phyloP scores from a whole-genome alignment of 2,888 invertebrate genomes.

The Brachypterus glaber region DNA sequence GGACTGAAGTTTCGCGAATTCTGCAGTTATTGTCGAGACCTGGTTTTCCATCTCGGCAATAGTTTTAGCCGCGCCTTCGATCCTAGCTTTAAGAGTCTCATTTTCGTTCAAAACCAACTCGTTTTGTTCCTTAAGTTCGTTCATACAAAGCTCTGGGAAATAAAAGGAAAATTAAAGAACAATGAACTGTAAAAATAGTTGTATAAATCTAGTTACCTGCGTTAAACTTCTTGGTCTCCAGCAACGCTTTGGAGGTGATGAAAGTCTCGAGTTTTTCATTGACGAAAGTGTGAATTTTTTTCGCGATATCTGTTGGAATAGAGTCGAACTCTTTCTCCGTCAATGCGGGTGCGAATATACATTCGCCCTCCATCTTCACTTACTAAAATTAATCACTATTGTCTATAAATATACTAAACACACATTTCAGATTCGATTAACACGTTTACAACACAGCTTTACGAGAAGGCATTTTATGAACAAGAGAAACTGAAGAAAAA shows the following conservation, averaged over 20 bases:
- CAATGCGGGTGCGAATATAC: conserved; percentile 38
- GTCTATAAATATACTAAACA: too few species aligned
- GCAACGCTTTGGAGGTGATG: conserved; percentile 62
- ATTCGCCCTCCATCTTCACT: conserved; percentile 30
- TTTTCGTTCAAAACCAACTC: conserved; percentile 52
- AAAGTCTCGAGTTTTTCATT: conserved; percentile 59
- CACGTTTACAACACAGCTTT: too few species aligned
- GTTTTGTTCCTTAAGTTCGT: conserved; percentile 46
- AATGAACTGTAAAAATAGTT: conserved; percentile 8
- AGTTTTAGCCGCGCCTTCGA: conserved; percentile 52
- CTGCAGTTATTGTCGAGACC: conserved; percentile 51
- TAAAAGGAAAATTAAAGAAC: conserved; percentile 1
- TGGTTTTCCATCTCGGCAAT: conserved; percentile 55
- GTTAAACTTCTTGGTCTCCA: conserved; percentile 55
- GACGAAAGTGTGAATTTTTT: conserved; percentile 54
- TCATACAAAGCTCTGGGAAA: conserved; percentile 48
- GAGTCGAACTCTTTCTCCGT: conserved; percentile 46
- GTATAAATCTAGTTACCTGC: conserved; percentile 45
- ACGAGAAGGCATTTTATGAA: too few species aligned
- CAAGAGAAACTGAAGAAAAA: conserved; percentile 5
- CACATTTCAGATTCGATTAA: too few species aligned
- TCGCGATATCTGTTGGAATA: conserved; percentile 45
- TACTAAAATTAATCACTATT: too few species aligned
- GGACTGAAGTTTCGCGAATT: conserved; percentile 56
- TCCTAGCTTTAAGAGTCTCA: conserved; percentile 53